Conservation (phyloP, 2,888 invertebrate genomes). For the Ophioninae sp. region DNA sequence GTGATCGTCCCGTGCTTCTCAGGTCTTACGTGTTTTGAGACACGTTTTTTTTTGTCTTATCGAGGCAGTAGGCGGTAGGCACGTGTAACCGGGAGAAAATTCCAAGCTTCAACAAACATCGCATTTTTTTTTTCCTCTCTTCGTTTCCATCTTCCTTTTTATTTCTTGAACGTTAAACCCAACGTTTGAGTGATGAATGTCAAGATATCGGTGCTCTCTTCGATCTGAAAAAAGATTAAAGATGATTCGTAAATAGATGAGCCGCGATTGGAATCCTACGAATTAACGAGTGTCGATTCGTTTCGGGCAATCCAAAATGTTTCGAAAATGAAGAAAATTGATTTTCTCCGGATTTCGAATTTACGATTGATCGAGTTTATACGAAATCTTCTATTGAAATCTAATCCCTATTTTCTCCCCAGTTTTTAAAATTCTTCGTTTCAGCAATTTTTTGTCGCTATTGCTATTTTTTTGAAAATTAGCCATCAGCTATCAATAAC, state of each 20-base stretch:
- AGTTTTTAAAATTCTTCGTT: no score
- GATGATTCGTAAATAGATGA: conserved; percentile 27
- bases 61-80: neutral
- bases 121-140: conserved; percentile 17
- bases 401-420: no score
- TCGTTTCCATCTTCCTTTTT: conserved; percentile 37
- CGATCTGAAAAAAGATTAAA: conserved; percentile 87
- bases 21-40: conserved; percentile 23
- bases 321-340: neutral
- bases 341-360: neutral
- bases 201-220: conserved; percentile 95
- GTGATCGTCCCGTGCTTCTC: conserved; percentile 36
- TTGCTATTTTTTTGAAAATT: neutral
- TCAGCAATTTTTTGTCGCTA: no score
- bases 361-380: neutral
- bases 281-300: neutral
- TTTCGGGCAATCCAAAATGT: neutral
- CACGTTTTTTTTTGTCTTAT: conserved; percentile 28
- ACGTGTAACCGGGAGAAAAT: neutral
- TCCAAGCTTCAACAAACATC: conserved; percentile 28
- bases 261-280: conserved; percentile 4
- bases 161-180: conserved; percentile 84
- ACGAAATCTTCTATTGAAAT: neutral
- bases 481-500: neutral
- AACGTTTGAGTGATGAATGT: conserved; percentile 90